Percentiles rank a stretch among this genome's conserved stretches.
These are phyloP conservation scores for Dioctria rufipes DNA, from an alignment of 2,888 invertebrate genomes.

Conservation along the genomic window DNA sequence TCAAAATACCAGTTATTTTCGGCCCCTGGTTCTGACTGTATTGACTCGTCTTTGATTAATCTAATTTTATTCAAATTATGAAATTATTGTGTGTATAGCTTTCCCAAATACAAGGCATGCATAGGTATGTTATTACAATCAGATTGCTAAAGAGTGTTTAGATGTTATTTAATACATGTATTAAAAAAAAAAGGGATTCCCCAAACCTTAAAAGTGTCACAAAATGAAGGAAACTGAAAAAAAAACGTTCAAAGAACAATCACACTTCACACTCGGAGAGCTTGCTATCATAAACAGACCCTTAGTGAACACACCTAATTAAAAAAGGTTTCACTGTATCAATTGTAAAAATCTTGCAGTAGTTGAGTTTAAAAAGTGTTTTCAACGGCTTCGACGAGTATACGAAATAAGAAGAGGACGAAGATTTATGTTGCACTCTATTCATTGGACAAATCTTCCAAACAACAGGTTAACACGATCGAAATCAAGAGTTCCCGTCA, in stretches of 20 bases:
- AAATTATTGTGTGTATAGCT: no score
- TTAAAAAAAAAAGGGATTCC: not conserved
- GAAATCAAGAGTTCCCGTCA: constrained; percentile 27
- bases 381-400: not conserved
- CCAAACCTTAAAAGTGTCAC: not conserved
- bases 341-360: constrained; percentile 24
- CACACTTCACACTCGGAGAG: not conserved
- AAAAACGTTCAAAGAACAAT: not conserved
- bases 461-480: constrained; percentile 46
- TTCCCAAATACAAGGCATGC: no score
- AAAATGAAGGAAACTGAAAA: not conserved
- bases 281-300: not conserved
- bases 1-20: no score
- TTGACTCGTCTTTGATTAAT: no score
- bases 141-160: no score
- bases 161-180: no score
- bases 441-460: constrained; percentile 37
- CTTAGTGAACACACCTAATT: constrained; percentile 9
- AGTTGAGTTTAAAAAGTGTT: constrained; percentile 21
- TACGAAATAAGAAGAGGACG: constrained; percentile 26
- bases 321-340: constrained; percentile 19
- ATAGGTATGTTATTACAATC: no score
- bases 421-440: constrained; percentile 34
- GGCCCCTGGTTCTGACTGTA: no score
- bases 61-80: no score